Base-by-base conservation (phyloP, 2,113 vertebrate genomes). In the Porphyrio hochstetteri region DNA sequence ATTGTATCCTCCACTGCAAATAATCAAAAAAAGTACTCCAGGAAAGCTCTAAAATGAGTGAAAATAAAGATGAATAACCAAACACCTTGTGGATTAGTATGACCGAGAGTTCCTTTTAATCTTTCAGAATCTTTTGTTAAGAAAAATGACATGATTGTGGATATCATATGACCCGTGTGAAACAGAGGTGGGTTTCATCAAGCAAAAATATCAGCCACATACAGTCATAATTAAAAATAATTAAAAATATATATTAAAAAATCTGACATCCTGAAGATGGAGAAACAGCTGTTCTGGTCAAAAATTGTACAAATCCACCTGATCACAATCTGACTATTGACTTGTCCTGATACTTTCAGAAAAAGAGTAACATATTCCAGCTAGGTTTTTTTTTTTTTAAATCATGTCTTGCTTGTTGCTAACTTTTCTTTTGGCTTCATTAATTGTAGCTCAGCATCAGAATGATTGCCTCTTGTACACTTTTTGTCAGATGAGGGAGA, bases 1-100 rank as follows among this genome's bases (percentile, higher is more conserved):
- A 97, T 79, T 86, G 53, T 91, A 95, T 46, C 53, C 57, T 88
- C 65, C 20, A 48, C 16, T 38, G 25, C 86, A 86, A 95, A 93
- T 64, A 84, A 92, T 61, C 14, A 48, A 86, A 94, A 85, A 83
- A 60, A 9, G 17, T 56, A 63, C 68, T 55, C 56, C 60, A 82
- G 86, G 60, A 95, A 95, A 89, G 24, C 25, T 74, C 25, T 36
- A 75, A 69, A 21, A 63, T 33, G 56, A 7, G 46, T 86, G 42
- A 75, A 88, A 89, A 76, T 27, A 88, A 76, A 76, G 52, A 75
- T 35, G 38, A 83, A 82, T 24, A 72, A 70, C 29, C 9, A 87
- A 91, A 36, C 35, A 69, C 13, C 35, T 60, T 83, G 50, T 0
- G 5, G 36, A 6, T 67, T 68, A 61, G 10, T 57, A 67, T 16